These are phyloP conservation scores for Narcine bancroftii DNA, from an alignment of 2,113 vertebrate species.

Conservation along the genomic window DNA sequence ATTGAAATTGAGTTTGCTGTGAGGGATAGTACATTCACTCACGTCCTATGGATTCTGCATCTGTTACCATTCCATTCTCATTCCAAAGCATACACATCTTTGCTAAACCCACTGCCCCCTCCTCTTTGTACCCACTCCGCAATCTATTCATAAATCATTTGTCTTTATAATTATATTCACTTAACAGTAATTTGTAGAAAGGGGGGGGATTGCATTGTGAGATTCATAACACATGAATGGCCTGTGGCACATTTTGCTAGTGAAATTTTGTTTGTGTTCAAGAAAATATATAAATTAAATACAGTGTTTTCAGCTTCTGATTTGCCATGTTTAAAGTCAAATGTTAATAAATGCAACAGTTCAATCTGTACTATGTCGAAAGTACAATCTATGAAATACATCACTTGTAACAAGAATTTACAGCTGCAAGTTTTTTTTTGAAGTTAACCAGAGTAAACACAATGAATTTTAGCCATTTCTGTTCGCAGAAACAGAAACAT, in stretches of 20 bases:
- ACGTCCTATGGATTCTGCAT: neutral
- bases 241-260: constrained; percentile 14
- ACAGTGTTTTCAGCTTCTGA: constrained; percentile 23
- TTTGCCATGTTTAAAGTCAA: constrained; percentile 18
- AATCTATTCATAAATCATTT: constrained; percentile 16
- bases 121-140: neutral
- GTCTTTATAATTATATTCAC: constrained; percentile 30
- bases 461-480: constrained; percentile 32
- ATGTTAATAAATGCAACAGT: constrained; percentile 9
- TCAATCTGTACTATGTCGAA: constrained; percentile 19
- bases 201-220: constrained; percentile 25
- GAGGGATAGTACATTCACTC: neutral
- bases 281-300: constrained; percentile 30
- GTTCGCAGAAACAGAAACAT: constrained; percentile 11
- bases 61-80: neutral
- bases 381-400: constrained; percentile 24
- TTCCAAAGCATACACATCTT: neutral
- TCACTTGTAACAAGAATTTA: constrained; percentile 34
- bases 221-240: constrained; percentile 21
- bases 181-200: constrained; percentile 27
- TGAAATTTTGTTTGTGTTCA: constrained; percentile 9
- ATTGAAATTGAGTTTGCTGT: neutral
- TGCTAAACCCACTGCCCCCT: neutral
- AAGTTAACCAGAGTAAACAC: constrained; percentile 33
- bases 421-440: constrained; percentile 23